These are phyloP conservation scores for Drosophila littoralis DNA, from an alignment of 1,140 invertebrate species.

Conservation along the genomic window DNA sequence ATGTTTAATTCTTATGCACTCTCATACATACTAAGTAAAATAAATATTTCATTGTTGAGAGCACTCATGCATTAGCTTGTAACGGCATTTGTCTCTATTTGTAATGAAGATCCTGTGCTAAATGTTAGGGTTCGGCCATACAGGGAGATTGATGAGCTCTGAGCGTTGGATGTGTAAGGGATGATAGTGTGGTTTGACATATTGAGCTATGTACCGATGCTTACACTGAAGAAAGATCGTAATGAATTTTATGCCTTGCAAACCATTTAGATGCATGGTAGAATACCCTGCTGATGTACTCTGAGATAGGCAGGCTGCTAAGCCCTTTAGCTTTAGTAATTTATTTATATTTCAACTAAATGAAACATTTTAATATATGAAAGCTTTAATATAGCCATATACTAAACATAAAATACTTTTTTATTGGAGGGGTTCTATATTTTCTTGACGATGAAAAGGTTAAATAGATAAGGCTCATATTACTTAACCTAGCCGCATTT, in stretches of 20 bases:
- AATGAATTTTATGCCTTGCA: background rate
- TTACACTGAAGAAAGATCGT: background rate
- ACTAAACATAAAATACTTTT: too few species aligned
- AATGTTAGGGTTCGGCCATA: slow-evolving; percentile 13
- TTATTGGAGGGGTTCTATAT: too few species aligned
- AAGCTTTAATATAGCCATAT: background rate
- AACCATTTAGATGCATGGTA: too few species aligned
- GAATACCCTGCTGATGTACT: too few species aligned
- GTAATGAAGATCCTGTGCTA: slow-evolving; percentile 9
- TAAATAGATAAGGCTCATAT: background rate
- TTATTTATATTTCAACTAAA: too few species aligned
- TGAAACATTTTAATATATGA: too few species aligned
- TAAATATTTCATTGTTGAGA: background rate
- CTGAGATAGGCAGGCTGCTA: too few species aligned
- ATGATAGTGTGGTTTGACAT: slow-evolving; percentile 5
- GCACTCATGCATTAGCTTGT: slow-evolving; percentile 6
- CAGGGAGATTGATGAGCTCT: background rate
- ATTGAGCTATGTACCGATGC: background rate
- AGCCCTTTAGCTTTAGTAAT: too few species aligned
- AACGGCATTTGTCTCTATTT: background rate
- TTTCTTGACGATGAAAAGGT: too few species aligned
- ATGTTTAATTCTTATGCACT: background rate
- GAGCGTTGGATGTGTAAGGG: slow-evolving; percentile 1
- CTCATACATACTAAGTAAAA: background rate
- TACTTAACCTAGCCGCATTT: background rate